phyloP scores from a whole-genome alignment of 1,140 invertebrate genomes.

The Hycleus phaleratus region DNA sequence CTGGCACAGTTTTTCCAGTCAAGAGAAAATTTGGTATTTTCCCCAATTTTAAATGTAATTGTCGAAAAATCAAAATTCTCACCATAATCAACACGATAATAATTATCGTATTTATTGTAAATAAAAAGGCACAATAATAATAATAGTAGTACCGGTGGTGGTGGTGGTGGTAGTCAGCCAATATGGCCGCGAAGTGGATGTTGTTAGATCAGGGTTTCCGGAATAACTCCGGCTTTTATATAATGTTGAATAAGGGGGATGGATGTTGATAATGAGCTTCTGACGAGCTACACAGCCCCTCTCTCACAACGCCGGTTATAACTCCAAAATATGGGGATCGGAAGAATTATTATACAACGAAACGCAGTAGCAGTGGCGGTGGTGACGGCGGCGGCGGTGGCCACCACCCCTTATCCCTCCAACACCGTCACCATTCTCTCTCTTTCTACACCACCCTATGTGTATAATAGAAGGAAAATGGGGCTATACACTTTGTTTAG shows the following conservation, averaged over 20 bases:
- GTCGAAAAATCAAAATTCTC: no score
- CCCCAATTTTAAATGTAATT: no score
- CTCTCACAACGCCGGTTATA: conserved; percentile 13
- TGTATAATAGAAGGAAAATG: background rate
- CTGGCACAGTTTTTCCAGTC: conserved; percentile 4
- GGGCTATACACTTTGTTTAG: background rate
- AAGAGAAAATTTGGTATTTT: background rate
- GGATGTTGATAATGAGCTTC: conserved; percentile 19
- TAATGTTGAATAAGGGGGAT: background rate
- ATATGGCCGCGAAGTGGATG: conserved; percentile 16
- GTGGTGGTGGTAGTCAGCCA: background rate
- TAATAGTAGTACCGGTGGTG: no score
- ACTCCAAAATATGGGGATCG: conserved; percentile 20
- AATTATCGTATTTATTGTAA: no score
- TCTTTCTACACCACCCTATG: background rate
- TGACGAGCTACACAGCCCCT: conserved; percentile 6
- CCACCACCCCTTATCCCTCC: background rate
- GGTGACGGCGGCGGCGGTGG: background rate
- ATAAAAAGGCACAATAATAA: no score
- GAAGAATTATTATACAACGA: conserved; percentile 16
- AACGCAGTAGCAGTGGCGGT: background rate
- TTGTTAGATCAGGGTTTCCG: conserved; percentile 9
- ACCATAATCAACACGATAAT: no score
- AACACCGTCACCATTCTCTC: background rate
- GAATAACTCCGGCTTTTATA: conserved; percentile 12